Evolutionary conservation across 1,140 invertebrate species (phyloP), one percentile per base, ranked within the genome.

Genomic region (Ostrea edulis): DNA sequence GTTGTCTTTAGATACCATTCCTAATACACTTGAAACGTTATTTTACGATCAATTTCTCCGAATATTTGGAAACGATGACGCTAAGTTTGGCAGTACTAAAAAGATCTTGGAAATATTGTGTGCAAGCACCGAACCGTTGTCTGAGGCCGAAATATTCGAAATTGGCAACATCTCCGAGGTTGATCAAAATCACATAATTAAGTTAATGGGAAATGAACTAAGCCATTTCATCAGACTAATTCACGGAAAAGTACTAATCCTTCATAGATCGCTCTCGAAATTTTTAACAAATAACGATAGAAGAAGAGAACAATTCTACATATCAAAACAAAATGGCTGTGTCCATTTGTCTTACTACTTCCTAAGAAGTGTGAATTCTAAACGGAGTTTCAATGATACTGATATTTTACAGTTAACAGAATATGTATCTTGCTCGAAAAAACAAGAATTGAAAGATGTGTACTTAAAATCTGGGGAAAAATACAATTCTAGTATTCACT

Each of bases 231-330:
- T 86, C 29, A 51, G 44, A 68, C 4, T 20, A 25, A 71, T 20
- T 44, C 7, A 54, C 20, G 44, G 14, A 1, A 51, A 44, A 51
- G 52, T 86, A 5, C 29, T 25, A 1, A 51, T 86, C n/a, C 65
- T 65, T 44, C 84, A 86, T 51, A 86, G 65, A 52, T 20, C 58
- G 9, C 58, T 86, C 22, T 86, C 55, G 20, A 58, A 86, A 22
- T 68, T 51, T 17, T 14, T 86, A 2, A 51, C 35, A 25, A 71
- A 8, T 22, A 51, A 86, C 17, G 55, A 62, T 5, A 71, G 51
- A 11, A 22, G 62, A 20, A 20, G 22, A 44, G 22, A 44, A 71
- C 22, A 86, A 68, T 58, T 68, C 44, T 86, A 51, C 58, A n/a
- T 65, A n/a, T 68, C 65, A 25, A n/a, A 86, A 35, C 9, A 44